Conservation (phyloP, 2,113 vertebrate genomes). For the Odocoileus hemionus region DNA sequence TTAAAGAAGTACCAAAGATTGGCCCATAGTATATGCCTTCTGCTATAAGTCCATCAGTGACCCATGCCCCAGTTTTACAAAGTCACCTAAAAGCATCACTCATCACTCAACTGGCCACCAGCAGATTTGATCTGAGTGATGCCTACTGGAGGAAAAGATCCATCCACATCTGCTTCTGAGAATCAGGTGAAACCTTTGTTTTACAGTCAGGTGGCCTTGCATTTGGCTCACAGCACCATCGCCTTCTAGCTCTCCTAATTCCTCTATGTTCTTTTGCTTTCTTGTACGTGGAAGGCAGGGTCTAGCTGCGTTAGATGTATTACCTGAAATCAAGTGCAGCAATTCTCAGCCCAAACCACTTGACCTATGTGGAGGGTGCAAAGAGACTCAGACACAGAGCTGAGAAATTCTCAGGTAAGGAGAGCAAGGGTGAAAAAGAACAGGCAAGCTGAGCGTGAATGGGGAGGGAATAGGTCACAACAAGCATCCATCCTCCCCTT, state of each 20-base stretch:
- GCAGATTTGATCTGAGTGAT: not conserved
- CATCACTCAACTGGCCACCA: not conserved
- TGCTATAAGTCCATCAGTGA: not conserved
- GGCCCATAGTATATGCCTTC: not conserved
- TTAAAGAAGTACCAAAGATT: not conserved
- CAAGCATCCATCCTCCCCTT: not conserved
- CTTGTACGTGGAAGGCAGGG: not conserved
- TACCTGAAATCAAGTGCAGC: not conserved
- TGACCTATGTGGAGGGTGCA: too few relatives aligned
- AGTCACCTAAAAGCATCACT: not conserved
- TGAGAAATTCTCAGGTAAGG: not conserved
- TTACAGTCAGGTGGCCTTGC: too few relatives aligned
- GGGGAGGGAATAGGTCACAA: not conserved
- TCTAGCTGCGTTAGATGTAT: too few relatives aligned
- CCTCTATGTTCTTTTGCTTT: not conserved
- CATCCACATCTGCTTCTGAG: not conserved
- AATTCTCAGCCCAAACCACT: not conserved
- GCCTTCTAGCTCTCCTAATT: not conserved
- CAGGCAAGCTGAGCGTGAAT: rapidly evolving
- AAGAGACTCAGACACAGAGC: not conserved
- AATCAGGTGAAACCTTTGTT: not conserved
- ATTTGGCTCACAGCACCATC: not conserved
- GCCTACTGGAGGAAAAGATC: not conserved
- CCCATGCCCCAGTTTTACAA: not conserved
- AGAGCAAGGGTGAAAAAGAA: not conserved